Percentiles rank a stretch among this genome's conserved stretches.
These are phyloP conservation scores for Chionomys nivalis DNA, from an alignment of 2,113 vertebrate species.

Conservation along the genomic window DNA sequence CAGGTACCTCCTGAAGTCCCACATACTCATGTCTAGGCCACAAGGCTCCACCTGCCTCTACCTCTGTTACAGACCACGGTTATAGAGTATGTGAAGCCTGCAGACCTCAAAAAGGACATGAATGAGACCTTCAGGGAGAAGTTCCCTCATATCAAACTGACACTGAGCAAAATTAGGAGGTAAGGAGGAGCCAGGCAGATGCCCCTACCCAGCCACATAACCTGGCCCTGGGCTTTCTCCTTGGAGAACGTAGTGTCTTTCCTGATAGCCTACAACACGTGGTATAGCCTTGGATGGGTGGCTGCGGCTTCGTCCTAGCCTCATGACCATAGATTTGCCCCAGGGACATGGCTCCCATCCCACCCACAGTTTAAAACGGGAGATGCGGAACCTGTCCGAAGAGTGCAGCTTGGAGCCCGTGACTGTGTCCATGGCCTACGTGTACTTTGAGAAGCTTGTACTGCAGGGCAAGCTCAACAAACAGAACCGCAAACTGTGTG, in stretches of 20 bases:
- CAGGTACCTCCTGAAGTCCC: background rate
- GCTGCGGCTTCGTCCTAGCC: background rate
- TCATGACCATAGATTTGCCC: background rate
- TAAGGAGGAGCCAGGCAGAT: constrained; percentile 73
- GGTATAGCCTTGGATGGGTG: background rate
- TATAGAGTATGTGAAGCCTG: constrained; percentile 98
- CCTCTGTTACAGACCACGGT: constrained; percentile 93
- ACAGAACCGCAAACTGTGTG: constrained; percentile 98
- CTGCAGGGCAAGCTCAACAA: constrained; percentile 97
- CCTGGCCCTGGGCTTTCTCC: background rate
- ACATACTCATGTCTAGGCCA: rapidly evolving
- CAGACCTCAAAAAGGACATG: constrained; percentile 99
- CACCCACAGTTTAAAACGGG: constrained; percentile 92
- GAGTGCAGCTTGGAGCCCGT: constrained; percentile 94
- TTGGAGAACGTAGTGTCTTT: rapidly evolving
- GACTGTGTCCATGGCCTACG: constrained; percentile 96
- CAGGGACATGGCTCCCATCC: background rate
- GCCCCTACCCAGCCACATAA: background rate
- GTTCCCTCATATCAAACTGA: constrained; percentile 96
- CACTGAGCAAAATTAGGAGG: constrained; percentile 98
- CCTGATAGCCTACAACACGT: rapidly evolving
- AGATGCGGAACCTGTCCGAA: constrained; percentile 93
- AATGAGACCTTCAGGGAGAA: constrained; percentile 98
- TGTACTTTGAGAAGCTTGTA: constrained; percentile 99
- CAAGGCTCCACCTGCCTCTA: background rate